phyloP scores from a whole-genome alignment of 1,140 invertebrate species.

The Paraescarpia echinospica region DNA sequence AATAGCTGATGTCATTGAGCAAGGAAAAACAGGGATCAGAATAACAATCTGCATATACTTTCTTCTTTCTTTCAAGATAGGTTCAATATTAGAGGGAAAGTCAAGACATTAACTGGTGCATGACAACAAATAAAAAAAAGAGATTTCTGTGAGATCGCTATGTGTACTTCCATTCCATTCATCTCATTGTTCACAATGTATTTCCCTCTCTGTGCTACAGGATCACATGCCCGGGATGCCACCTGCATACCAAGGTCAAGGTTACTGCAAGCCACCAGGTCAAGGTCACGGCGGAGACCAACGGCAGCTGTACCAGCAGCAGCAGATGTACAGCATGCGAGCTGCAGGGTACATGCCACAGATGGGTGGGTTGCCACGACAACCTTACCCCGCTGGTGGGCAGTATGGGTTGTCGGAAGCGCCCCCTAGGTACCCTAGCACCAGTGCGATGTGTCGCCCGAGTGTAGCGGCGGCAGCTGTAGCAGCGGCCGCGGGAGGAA shows the following conservation, averaged over 20 bases:
- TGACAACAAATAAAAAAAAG: too few relatives aligned
- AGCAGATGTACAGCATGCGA: slow-evolving; percentile 32
- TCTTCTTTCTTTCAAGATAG: too few relatives aligned
- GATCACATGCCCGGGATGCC: slow-evolving; percentile 17
- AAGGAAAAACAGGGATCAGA: too few relatives aligned
- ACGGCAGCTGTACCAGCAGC: slow-evolving; percentile 29
- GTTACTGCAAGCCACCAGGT: neutral
- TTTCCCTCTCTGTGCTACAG: slow-evolving; percentile 27
- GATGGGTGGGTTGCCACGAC: slow-evolving; percentile 20
- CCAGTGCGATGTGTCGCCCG: slow-evolving; percentile 7
- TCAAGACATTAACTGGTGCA: neutral
- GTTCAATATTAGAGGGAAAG: too few relatives aligned
- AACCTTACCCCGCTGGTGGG: slow-evolving; percentile 31
- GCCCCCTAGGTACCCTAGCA: neutral
- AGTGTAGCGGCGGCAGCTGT: slow-evolving; percentile 27
- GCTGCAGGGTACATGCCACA: slow-evolving; percentile 23
- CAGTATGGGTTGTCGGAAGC: slow-evolving; percentile 14
- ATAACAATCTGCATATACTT: too few relatives aligned
- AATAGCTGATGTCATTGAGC: too few relatives aligned
- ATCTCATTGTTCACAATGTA: neutral
- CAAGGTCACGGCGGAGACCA: slow-evolving; percentile 8
- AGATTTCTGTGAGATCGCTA: too few relatives aligned
- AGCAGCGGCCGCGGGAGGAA: slow-evolving; percentile 20
- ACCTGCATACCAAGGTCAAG: slow-evolving; percentile 15
- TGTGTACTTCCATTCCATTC: neutral